Conservation (phyloP, 37 sponge, comb jelly and placozoan species). For the Beroe ovata region DNA sequence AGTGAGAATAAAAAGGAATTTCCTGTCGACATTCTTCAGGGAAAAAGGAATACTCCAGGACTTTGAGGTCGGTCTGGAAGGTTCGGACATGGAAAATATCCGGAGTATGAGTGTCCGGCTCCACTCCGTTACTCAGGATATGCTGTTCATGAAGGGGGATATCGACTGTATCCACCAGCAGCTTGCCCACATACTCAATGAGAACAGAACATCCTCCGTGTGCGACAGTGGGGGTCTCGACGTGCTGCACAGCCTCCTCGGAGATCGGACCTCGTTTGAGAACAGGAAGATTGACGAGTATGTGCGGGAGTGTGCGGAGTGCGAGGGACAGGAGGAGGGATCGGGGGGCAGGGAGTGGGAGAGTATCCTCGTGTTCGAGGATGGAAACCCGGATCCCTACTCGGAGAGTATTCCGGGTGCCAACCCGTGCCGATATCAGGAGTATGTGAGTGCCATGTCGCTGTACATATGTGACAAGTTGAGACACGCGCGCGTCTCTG, state of each 20-base stretch:
- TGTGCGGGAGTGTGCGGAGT: conserved; percentile 41
- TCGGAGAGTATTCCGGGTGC: conserved; percentile 52
- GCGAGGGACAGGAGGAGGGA: conserved; percentile 1
- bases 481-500: neutral
- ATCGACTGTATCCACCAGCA: conserved; percentile 39
- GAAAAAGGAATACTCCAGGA: neutral
- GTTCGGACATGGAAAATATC: neutral
- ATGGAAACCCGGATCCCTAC: conserved; percentile 19
- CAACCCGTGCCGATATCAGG: conserved; percentile 49
- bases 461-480: conserved; percentile 58
- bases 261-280: neutral
- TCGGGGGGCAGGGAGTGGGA: neutral
- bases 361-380: conserved; percentile 64
- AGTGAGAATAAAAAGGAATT: conserved; percentile 13
- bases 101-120: conserved; percentile 1
- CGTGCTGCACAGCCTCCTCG: neutral
- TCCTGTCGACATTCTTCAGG: conserved; percentile 26
- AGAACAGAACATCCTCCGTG: neutral
- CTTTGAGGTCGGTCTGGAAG: no score
- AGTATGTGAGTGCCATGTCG: conserved; percentile 45
- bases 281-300: conserved; percentile 64
- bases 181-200: conserved; percentile 18
- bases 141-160: conserved; percentile 34
- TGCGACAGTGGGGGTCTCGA: neutral
- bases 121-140: conserved; percentile 6